Base-by-base conservation (phyloP, 2,888 invertebrate species). In the Pristionchus maxplancki region DNA sequence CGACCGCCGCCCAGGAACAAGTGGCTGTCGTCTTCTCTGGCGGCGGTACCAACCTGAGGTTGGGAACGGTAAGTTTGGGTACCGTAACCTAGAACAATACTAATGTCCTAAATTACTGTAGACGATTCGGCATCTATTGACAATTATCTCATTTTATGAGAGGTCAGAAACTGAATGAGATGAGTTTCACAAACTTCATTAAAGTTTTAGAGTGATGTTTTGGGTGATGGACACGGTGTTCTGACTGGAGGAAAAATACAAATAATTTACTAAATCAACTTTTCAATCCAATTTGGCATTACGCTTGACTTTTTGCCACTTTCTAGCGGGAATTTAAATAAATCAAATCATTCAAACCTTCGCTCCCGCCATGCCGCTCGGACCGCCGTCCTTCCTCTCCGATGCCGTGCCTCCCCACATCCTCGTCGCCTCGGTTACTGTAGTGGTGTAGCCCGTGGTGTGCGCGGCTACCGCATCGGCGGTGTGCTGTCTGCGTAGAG, bases 361-460 rank as follows among this genome's bases (percentile, higher is more conserved):
- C 0, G 53, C 31, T 31, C 82, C 82, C 0, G 82, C 82, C 44
- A 50, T 48, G 50, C 44, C 53, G 31, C 50, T 50, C 44, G 86
- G 86, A 1, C 86, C 86, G 31, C 86, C 86, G 50, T 87, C 86
- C 71, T 87, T 87, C 31, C 86, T 44, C 67, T 71, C 67, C 50
- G 86, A 67, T 71, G 86, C 67, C n/a, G 67, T 71, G 15, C 86
- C 86, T 24, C 86, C 86, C 86, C 86, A 87, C 86, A 87, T 87
- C n/a, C 8, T 3, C 9, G 2, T 17, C 20, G 15, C 34, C 53
- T 4, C 28, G 44, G 44, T 78, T 37, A 40, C 71, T 28, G 40
- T 74, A 48, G 50, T 81, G 81, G 31, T 81, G 53, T 53, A 83
- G 34, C 53, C 82, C 53, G 50, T 53, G 37, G 48, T 81, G n/a